Evolutionary conservation across 2,888 invertebrate species (phyloP).

Genomic region (Microctonus brassicae): DNA sequence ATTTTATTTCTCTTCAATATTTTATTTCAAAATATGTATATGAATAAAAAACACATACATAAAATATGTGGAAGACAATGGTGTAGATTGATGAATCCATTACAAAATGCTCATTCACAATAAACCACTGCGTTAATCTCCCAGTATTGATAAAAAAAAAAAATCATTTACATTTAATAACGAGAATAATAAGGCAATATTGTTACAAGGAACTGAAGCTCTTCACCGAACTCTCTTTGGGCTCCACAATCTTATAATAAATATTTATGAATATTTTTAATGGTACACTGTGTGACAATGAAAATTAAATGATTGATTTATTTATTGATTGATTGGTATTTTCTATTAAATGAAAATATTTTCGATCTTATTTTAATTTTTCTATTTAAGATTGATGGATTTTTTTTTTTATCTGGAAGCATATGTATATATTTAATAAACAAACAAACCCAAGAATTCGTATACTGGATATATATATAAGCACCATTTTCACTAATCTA

Average conservation of each 20-base stretch:
- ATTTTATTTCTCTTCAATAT: constrained; percentile 48
- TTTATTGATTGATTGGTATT: constrained; percentile 14
- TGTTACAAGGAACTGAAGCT: constrained; percentile 52
- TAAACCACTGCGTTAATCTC: not conserved
- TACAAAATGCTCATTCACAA: not conserved
- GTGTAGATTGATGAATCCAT: not conserved
- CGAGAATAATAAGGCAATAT: constrained; percentile 49
- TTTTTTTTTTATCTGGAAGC: constrained; percentile 17
- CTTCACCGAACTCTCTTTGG: constrained; percentile 36
- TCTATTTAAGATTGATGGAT: constrained; percentile 22
- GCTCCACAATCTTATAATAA: constrained; percentile 20
- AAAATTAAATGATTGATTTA: constrained; percentile 17
- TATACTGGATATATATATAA: constrained; percentile 25
- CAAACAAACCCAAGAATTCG: constrained; percentile 1
- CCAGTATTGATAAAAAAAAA: not conserved
- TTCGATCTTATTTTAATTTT: not conserved
- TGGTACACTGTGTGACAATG: constrained; percentile 23
- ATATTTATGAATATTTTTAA: constrained; percentile 19
- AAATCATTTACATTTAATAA: constrained; percentile 42
- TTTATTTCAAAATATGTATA: constrained; percentile 68
- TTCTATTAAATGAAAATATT: too few species aligned
- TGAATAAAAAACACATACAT: constrained; percentile 67
- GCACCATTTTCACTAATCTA: constrained; percentile 19
- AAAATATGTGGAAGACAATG: constrained; percentile 55
- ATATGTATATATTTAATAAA: not conserved